Percentiles rank a stretch among this genome's conserved stretches.
Conservation (phyloP, 2,888 invertebrate genomes). For the Chrysina gloriosa region DNA sequence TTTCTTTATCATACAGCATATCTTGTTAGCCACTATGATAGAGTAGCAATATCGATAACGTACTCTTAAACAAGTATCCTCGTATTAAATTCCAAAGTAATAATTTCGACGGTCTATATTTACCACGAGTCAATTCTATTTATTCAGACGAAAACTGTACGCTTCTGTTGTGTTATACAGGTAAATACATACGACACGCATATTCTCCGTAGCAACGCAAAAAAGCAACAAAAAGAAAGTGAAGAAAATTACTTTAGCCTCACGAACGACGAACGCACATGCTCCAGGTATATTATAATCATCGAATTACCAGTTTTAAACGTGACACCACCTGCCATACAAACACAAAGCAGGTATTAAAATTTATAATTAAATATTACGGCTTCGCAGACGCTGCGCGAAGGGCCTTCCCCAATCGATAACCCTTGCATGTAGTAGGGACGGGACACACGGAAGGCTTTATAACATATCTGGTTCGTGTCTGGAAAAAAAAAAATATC, state of each 20-base stretch:
- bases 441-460: not conserved
- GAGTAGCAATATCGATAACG: not conserved
- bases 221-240: not conserved
- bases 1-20: too few species aligned
- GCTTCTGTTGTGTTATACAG: not conserved
- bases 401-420: not conserved
- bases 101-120: not conserved
- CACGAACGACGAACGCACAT: conserved; percentile 1
- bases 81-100: not conserved
- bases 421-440: not conserved
- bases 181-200: not conserved
- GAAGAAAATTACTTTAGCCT: not conserved
- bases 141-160: not conserved
- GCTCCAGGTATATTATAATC: conserved; percentile 16
- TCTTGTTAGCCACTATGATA: too few species aligned
- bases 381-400: conserved; percentile 6
- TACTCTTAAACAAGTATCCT: not conserved
- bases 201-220: not conserved
- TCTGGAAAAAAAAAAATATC: conserved; percentile 5
- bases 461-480: conserved; percentile 24
- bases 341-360: conserved; percentile 33
- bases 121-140: not conserved
- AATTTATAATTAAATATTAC: conserved; percentile 29
- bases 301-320: conserved; percentile 32
- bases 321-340: conserved; percentile 32